Evolutionary conservation across 2,888 invertebrate species (phyloP), one percentile per base, ranked within the genome.

Genomic region (Ennomos erosarius): DNA sequence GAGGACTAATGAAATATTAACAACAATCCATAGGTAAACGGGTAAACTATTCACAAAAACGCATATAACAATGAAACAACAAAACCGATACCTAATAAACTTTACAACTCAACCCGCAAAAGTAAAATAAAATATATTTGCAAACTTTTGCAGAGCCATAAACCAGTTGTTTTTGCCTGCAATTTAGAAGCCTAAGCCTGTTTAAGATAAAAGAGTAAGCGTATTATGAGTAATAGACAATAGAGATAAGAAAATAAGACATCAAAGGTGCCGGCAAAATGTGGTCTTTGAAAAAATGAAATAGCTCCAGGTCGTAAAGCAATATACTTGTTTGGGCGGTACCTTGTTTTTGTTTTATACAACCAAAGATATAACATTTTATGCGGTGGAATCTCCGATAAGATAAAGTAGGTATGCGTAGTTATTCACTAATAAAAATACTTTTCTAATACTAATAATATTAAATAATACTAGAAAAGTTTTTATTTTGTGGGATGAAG

Each of bases 181-280:
- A 65, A 70, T 70, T 69, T 66, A 69, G 65, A 65, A 70, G 64
- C 68, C 2, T 66, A 71, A 70, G 65, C 65, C 61, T 43, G 55
- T 64, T 62, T 62, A 53, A 69, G 57, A 79, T 74, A 76, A 77
- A 65, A 58, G 62, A 5, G 8, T 47, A 46, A 13, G 54, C 26
- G 42, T 55, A 65, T 64, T 67, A 71, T 59, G 62, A 61, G 51
- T 43, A 37, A 12, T 51, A 48, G 50, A 74, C 67, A 74, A 73
- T 69, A 67, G 48, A 71, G 73, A 70, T 71, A 69, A 64, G 61
- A 59, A 59, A 72, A 70, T 71, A 69, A 64, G 61, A 59, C 59
- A 59, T 70, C 73, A 82, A 82, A 80, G 74, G 61, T 46, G 68
- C 81, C 81, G 82, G 64, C 75, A 56, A 65, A 66, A 64, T 66